Percentiles rank a stretch among this genome's conserved stretches.
These are phyloP conservation scores for Trichogramma evanescens DNA, from an alignment of 2,888 invertebrate genomes.

Conservation along the genomic window DNA sequence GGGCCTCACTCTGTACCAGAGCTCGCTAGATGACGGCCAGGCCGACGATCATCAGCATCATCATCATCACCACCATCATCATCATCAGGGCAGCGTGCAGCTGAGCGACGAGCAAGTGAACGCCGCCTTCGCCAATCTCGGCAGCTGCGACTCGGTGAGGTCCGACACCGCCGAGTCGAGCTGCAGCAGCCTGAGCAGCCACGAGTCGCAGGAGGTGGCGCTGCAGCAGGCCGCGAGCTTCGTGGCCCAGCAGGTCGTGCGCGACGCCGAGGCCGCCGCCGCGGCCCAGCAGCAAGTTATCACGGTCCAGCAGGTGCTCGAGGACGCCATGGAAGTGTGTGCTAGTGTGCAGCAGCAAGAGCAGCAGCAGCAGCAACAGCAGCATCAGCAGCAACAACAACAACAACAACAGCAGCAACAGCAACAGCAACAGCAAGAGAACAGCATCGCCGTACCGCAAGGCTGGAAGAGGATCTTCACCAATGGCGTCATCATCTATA, in stretches of 20 bases:
- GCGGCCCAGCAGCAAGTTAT: conserved; percentile 10
- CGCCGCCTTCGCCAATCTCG: conserved; percentile 22
- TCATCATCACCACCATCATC: neutral
- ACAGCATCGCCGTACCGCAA: conserved; percentile 57
- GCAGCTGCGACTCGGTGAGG: conserved; percentile 54
- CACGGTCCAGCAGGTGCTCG: conserved; percentile 13
- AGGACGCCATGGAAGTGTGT: conserved; percentile 18
- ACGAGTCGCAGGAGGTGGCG: conserved; percentile 38
- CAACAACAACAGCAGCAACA: conserved; percentile 25
- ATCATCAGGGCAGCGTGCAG: neutral
- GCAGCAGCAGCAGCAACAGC: conserved; percentile 23
- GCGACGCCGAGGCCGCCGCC: conserved; percentile 21
- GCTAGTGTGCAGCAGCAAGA: conserved; percentile 21
- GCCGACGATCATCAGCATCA: conserved; percentile 3
- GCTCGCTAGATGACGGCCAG: conserved; percentile 1
- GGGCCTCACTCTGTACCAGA: conserved; percentile 17
- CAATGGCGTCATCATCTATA: conserved; percentile 68
- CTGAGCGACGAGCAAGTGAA: conserved; percentile 6
- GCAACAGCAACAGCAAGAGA: conserved; percentile 27
- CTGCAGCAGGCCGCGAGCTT: conserved; percentile 44
- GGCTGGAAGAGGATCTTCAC: conserved; percentile 72
- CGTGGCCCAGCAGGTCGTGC: conserved; percentile 42
- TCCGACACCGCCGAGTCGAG: conserved; percentile 56
- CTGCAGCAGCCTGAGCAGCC: conserved; percentile 51
- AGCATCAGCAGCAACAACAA: conserved; percentile 23